Evolutionary conservation across 2,113 vertebrate genomes (phyloP), one percentile per base, ranked within the genome.

Genomic region (Promerops cafer): DNA sequence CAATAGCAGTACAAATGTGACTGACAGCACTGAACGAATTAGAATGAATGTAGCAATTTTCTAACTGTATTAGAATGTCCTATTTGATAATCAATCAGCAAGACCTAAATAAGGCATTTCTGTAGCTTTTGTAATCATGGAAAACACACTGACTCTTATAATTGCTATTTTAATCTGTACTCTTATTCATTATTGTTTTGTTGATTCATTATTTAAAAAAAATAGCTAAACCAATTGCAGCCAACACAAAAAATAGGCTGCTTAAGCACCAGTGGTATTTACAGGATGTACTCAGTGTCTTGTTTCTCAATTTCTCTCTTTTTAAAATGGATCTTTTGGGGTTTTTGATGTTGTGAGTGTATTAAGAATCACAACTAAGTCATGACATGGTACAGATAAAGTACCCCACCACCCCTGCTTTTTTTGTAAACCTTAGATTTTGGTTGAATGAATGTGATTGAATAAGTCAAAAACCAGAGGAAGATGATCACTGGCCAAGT

Each of bases 331-430:
- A 45, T 74, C 3, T 42, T 71, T 54, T 13, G 13, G 26, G 3
- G 1, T 2, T 81, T 68, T 47, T 64, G 28, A 59, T 19, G 15
- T 47, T 71, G 14, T 42, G 63, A 39, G 15, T 16, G 3, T 56
- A 15, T 14, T 45, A 20, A 15, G 52, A 56, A 33, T 57, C 27
- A 26, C 9, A 57, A 11, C 12, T 56, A 49, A 87, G 37, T 42
- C 12, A 13, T 35, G 37, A 53, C 7, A 5, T 11, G 8, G 23
- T 19, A 59, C 0, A 1, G 52, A 31, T 71, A 13, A 81, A 88
- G 27, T 44, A 14, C 6, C 7, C 45, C 3, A 4, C 4, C 5
- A 4, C 2, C 9, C 3, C 13, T 0, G 0, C 10, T 22, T 79
- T 21, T 83, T 33, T n/a, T 42, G 50, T 75, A 52, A 79, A 15